These are phyloP conservation scores for Acinonyx jubatus DNA, from an alignment of 2,113 vertebrate species.

Conservation along the genomic window DNA sequence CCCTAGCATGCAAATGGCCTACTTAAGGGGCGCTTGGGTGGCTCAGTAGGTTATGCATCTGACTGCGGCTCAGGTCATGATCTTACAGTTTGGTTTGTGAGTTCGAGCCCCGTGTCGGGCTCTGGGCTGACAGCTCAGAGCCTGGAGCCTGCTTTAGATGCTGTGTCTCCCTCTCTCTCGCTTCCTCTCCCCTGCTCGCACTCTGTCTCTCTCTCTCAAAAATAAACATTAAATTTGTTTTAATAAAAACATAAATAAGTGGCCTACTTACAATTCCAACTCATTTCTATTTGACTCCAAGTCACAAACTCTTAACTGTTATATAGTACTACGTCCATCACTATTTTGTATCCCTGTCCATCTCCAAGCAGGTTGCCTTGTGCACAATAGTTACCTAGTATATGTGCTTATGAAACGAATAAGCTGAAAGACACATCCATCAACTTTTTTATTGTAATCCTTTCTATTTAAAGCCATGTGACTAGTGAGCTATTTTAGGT, in stretches of 20 bases:
- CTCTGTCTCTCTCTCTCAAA: no score
- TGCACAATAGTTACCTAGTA: neutral
- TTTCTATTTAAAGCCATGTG: conserved; percentile 10
- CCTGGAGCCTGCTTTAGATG: no score
- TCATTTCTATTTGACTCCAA: neutral
- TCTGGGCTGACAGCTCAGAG: no score
- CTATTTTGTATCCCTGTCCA: neutral
- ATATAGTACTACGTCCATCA: neutral
- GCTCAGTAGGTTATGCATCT: no score
- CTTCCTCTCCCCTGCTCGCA: no score
- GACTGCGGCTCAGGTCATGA: no score
- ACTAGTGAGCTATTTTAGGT: conserved; percentile 32
- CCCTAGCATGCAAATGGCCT: neutral
- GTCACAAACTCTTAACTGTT: neutral
- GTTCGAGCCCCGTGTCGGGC: no score
- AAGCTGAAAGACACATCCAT: neutral
- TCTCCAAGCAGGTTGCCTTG: neutral
- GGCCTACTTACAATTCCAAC: neutral
- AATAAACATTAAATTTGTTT: no score
- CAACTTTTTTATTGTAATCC: neutral
- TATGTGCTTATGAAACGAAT: neutral
- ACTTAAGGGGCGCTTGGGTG: neutral
- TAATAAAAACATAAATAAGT: neutral
- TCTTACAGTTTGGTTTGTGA: no score
- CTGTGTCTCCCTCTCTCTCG: no score